Base-by-base conservation (phyloP, 2,797 vertebrate genomes). In the Orientallactaga sibirica region DNA sequence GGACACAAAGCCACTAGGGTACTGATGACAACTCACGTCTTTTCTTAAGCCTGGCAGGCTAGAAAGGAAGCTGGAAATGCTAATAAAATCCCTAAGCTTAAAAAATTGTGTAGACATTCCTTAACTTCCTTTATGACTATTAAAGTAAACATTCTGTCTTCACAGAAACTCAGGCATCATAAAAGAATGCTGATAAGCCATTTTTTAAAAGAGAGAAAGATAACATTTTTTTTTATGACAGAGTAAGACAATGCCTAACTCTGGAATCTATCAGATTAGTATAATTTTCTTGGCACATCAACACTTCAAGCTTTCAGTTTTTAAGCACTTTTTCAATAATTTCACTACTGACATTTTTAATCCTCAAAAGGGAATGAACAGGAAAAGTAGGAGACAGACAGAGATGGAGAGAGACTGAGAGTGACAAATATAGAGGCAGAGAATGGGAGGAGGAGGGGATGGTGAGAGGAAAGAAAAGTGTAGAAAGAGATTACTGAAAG, bases 251-350 rank as follows among this genome's bases (percentile, higher is more conserved):
- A 68, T 73, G 29, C 7, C 19, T 29, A 62, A 8, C 19, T 71
- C 55, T 66, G 43, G 37, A 80, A 68, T 92, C 71, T 80, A 76
- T 91, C 58, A 22, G 33, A 78, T 96, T 41, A 83, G 74, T 68
- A 48, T 78, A 64, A 79, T 92, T 93, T 92, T 48, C 29, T 8
- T 18, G 29, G n/a, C 33, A 64, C 70, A 48, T 52, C 41, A 70
- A 20, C 18, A 29, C 67, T 77, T 70, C 18, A 64, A 19, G 15
- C 52, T 78, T 91, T 93, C 82, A 25, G 37, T 73, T 92, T 67
- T 85, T 73, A 93, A 91, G 71, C 84, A 52, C 16, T 74, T 86
- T 96, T 79, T 88, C 24, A 11, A 62, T 89, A 75, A 92, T 94
- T 66, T 62, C 18, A 67, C 33, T 73, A 5, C n/a, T 83, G 33